phyloP scores from a whole-genome alignment of 2,888 invertebrate species.

The Troglohyphantes excavatus region DNA sequence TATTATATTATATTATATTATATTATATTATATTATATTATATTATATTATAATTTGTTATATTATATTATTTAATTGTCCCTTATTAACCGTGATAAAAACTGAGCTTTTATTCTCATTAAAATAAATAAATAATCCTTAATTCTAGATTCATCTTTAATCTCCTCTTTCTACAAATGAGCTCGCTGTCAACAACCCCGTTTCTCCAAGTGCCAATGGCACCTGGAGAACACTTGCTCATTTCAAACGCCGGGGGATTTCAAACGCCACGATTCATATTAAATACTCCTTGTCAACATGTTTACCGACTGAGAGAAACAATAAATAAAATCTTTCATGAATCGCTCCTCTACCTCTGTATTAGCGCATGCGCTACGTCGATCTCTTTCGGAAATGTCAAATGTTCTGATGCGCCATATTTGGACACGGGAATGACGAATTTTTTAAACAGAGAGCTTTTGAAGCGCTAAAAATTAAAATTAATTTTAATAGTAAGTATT shows the following conservation, averaged over 20 bases:
- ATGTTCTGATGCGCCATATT: background rate
- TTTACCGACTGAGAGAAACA: slow-evolving; percentile 28
- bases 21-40: no score
- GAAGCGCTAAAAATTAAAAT: no score
- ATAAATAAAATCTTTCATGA: slow-evolving; percentile 49
- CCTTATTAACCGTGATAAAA: no score
- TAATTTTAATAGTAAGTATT: no score
- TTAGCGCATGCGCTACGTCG: slow-evolving; percentile 8
- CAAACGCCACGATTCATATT: background rate
- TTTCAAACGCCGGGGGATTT: background rate
- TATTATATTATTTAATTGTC: no score
- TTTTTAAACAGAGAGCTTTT: no score
- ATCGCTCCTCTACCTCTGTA: slow-evolving; percentile 17
- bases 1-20: no score
- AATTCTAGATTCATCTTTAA: background rate
- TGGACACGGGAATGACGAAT: background rate
- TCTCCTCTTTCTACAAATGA: background rate
- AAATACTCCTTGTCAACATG: slow-evolving; percentile 35
- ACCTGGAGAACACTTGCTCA: slow-evolving; percentile 3
- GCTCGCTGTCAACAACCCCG: background rate
- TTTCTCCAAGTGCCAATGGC: slow-evolving; percentile 3
- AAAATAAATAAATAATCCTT: no score
- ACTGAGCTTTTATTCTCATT: no score
- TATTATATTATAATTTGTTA: no score
- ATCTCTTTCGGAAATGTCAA: background rate